Conservation (phyloP, 2,888 invertebrate species). For the Dastarcus helophoroides region DNA sequence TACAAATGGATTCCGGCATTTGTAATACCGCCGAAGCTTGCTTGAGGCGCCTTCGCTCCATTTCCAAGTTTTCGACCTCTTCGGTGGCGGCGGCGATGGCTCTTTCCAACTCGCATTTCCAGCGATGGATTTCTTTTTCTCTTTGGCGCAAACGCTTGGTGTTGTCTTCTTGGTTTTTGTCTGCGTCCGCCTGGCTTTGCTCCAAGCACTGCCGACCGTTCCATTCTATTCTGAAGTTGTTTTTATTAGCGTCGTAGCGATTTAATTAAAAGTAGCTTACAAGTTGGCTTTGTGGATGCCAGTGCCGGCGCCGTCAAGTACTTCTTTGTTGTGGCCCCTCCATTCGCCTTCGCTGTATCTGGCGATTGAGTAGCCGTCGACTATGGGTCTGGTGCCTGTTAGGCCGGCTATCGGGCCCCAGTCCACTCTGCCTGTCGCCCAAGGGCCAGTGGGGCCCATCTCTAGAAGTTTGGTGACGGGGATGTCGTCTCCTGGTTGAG, state of each 20-base stretch:
- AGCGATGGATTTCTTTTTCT: conserved; percentile 56
- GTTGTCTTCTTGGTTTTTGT: conserved; percentile 57
- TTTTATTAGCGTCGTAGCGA: background rate
- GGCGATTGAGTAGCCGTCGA: conserved; percentile 64
- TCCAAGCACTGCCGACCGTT: conserved; percentile 53
- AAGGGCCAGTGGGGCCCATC: conserved; percentile 49
- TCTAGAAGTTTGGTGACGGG: conserved; percentile 26
- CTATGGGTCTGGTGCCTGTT: conserved; percentile 63
- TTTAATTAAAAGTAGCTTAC: conserved; percentile 17
- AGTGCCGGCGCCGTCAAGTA: conserved; percentile 26
- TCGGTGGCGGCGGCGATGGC: conserved; percentile 56
- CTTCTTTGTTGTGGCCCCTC: conserved; percentile 39
- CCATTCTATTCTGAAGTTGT: conserved; percentile 39
- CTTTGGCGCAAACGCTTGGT: conserved; percentile 53
- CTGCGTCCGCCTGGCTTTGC: conserved; percentile 51
- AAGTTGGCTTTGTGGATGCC: conserved; percentile 30
- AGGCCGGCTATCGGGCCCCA: conserved; percentile 59
- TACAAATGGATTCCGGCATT: conserved; percentile 60
- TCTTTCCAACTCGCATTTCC: conserved; percentile 64
- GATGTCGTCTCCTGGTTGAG: conserved; percentile 42
- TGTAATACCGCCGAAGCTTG: conserved; percentile 54
- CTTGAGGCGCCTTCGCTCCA: conserved; percentile 55
- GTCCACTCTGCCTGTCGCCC: conserved; percentile 61
- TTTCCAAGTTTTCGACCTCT: conserved; percentile 58
- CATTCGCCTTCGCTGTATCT: conserved; percentile 63